Evolutionary conservation across 2,113 vertebrate genomes (phyloP).

Genomic region (Mormyrus lacerda): DNA sequence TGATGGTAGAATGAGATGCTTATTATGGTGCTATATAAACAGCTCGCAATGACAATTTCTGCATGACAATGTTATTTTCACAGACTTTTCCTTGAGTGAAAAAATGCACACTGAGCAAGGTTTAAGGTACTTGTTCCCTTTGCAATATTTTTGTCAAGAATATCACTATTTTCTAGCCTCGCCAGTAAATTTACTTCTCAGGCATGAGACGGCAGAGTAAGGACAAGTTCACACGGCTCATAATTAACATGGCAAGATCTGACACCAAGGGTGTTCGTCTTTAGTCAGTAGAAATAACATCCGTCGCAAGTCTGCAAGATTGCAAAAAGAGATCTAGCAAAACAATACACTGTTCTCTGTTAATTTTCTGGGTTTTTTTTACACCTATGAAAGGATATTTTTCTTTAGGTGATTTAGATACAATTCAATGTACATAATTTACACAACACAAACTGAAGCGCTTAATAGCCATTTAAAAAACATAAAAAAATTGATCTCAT

Average conservation of each 20-base stretch:
- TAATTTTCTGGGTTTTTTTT: neutral
- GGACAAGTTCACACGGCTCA: neutral
- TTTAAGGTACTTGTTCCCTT: neutral
- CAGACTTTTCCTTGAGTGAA: neutral
- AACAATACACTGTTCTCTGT: neutral
- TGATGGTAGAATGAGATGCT: neutral
- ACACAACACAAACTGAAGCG: neutral
- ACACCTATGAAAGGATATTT: neutral
- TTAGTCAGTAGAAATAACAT: neutral
- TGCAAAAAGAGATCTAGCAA: neutral
- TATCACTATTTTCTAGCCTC: neutral
- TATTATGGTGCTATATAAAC: neutral
- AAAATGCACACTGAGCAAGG: neutral
- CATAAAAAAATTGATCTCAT: neutral
- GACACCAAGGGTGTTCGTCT: neutral
- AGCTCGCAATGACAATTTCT: neutral
- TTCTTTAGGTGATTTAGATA: neutral
- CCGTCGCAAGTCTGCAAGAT: neutral
- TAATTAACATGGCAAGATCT: neutral
- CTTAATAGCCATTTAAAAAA: neutral
- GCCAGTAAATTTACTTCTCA: neutral
- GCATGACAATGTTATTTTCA: neutral
- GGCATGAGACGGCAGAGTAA: neutral
- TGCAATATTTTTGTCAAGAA: neutral
- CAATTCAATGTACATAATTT: neutral